Conservation (phyloP, 2,888 invertebrate species). For the Caradrina kadenii region DNA sequence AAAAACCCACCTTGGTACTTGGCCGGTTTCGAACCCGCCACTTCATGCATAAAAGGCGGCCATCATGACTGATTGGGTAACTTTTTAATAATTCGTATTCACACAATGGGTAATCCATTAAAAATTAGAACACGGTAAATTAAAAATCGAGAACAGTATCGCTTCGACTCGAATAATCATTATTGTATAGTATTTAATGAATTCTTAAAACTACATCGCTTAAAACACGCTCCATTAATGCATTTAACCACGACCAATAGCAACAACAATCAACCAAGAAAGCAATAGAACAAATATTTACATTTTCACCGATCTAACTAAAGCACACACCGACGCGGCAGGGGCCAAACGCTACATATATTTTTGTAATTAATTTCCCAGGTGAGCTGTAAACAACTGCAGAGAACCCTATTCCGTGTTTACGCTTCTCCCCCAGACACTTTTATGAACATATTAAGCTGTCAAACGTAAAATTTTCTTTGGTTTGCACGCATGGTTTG, state of each 20-base stretch:
- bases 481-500: slow-evolving; percentile 47
- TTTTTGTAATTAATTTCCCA: slow-evolving; percentile 82
- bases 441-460: slow-evolving; percentile 73
- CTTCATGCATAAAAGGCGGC: too few relatives aligned
- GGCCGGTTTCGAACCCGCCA: too few relatives aligned
- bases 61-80: too few relatives aligned
- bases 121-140: too few relatives aligned
- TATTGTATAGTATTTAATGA: too few relatives aligned
- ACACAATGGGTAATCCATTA: too few relatives aligned
- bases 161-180: too few relatives aligned
- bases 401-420: slow-evolving; percentile 73
- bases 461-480: slow-evolving; percentile 66
- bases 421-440: slow-evolving; percentile 69
- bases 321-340: slow-evolving; percentile 40
- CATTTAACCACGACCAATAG: not conserved
- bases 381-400: slow-evolving; percentile 78
- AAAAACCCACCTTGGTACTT: too few relatives aligned
- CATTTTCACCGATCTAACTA: slow-evolving; percentile 49
- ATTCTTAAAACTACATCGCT: not conserved
- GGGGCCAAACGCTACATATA: slow-evolving; percentile 65
- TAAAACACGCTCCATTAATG: slow-evolving; percentile 2
- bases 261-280: slow-evolving; percentile 9
- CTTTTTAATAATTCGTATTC: too few relatives aligned
- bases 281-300: slow-evolving; percentile 54
- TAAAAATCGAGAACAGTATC: too few relatives aligned